Percentiles rank a stretch among this genome's conserved stretches.
Conservation (phyloP, 2,888 invertebrate genomes). For the Acrobasis suavella region DNA sequence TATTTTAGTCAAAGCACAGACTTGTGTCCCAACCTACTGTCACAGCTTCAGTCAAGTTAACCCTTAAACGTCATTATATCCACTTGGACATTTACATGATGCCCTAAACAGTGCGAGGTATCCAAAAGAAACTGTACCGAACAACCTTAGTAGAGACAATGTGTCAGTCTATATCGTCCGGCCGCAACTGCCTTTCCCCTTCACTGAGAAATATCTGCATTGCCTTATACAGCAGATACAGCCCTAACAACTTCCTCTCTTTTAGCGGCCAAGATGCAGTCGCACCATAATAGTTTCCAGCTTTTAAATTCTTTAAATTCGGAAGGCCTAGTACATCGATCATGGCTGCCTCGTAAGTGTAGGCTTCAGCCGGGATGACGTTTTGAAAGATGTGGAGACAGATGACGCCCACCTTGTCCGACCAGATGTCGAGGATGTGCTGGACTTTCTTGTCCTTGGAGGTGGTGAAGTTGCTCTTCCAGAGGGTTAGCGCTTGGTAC, state of each 20-base stretch:
- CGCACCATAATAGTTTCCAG: slow-evolving; percentile 92
- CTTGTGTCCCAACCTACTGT: too few relatives aligned
- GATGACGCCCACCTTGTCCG: slow-evolving; percentile 90
- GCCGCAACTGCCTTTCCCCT: slow-evolving; percentile 93
- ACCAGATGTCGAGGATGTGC: slow-evolving; percentile 94
- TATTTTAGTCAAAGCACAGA: too few relatives aligned
- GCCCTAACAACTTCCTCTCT: slow-evolving; percentile 88
- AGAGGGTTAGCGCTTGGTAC: slow-evolving; percentile 90
- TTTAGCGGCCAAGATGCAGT: slow-evolving; percentile 88
- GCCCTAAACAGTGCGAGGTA: neutral
- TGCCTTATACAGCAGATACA: slow-evolving; percentile 90
- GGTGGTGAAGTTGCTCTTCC: slow-evolving; percentile 77
- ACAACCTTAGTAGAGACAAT: slow-evolving; percentile 24
- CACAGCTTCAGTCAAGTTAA: too few relatives aligned
- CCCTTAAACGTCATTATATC: too few relatives aligned
- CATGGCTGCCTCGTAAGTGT: slow-evolving; percentile 96
- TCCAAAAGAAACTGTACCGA: neutral
- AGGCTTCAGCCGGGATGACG: slow-evolving; percentile 94
- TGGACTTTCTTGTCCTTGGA: slow-evolving; percentile 85
- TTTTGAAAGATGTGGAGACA: slow-evolving; percentile 96
- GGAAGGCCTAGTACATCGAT: slow-evolving; percentile 92
- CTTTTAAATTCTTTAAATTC: slow-evolving; percentile 89
- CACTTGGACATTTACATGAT: neutral
- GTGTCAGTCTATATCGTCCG: slow-evolving; percentile 84
- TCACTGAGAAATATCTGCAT: slow-evolving; percentile 92